phyloP scores from a whole-genome alignment of 2,113 vertebrate species.

The Charadrius vociferus region DNA sequence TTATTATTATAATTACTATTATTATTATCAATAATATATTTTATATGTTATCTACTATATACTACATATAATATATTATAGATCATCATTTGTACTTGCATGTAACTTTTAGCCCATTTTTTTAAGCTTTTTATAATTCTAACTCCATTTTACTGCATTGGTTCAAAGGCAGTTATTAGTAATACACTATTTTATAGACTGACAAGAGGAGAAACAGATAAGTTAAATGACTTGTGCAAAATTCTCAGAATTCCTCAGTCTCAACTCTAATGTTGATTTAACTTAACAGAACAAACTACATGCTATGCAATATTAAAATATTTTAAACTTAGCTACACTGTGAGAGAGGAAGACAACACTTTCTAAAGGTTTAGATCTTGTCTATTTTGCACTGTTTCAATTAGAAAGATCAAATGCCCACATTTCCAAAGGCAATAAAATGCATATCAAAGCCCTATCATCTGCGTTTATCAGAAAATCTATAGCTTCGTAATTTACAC shows the following conservation, averaged over 20 bases:
- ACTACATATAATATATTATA: not conserved
- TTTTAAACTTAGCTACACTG: not conserved
- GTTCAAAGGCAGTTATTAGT: not conserved
- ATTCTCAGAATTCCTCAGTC: not conserved
- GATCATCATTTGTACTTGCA: not conserved
- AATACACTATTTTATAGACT: not conserved
- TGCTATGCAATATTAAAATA: not conserved
- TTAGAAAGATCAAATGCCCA: not conserved
- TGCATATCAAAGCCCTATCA: not conserved
- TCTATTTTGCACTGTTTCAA: not conserved
- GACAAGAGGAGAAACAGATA: not conserved
- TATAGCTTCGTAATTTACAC: not conserved
- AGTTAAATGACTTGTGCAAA: not conserved
- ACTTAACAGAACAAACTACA: not conserved
- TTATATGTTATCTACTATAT: not conserved
- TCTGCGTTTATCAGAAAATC: not conserved
- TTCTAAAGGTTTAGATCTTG: not conserved
- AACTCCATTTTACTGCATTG: not conserved
- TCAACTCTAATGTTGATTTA: not conserved
- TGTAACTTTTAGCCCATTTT: not conserved
- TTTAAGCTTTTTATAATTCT: not conserved
- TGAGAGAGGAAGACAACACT: not conserved
- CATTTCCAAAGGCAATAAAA: not conserved
- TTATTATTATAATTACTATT: not conserved
- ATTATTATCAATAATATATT: not conserved